Percentiles rank a stretch among this genome's conserved stretches.
Evolutionary conservation across 2,113 vertebrate genomes (phyloP).

Genomic region (Natator depressus): DNA sequence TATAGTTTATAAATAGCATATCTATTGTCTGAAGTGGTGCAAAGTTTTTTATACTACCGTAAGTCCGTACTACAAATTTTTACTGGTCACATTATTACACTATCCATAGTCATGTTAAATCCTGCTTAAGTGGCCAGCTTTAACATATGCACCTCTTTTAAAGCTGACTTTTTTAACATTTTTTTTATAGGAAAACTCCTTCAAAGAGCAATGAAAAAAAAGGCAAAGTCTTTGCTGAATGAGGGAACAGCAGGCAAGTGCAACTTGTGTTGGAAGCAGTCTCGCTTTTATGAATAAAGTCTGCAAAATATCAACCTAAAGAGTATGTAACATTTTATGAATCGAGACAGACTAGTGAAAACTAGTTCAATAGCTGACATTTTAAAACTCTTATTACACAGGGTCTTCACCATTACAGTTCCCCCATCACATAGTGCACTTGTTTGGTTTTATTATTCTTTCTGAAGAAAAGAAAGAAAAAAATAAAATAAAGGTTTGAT

Average conservation of each 20-base stretch:
- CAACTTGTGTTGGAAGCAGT: slow-evolving; percentile 36
- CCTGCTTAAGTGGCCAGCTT: slow-evolving; percentile 32
- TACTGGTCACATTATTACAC: neutral
- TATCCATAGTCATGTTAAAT: slow-evolving; percentile 32
- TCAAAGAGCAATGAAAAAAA: slow-evolving; percentile 47
- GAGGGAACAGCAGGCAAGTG: slow-evolving; percentile 36
- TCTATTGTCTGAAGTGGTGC: neutral
- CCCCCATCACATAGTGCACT: neutral
- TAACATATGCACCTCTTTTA: slow-evolving; percentile 34
- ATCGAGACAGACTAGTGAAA: slow-evolving; percentile 17
- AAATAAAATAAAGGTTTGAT: neutral
- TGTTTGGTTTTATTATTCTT: slow-evolving; percentile 34
- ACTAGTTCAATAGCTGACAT: slow-evolving; percentile 11
- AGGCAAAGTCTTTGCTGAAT: slow-evolving; percentile 45
- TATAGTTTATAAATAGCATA: slow-evolving; percentile 14
- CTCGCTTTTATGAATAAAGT: slow-evolving; percentile 54
- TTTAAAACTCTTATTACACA: slow-evolving; percentile 33
- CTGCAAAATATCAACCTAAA: slow-evolving; percentile 55
- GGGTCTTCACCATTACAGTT: slow-evolving; percentile 16
- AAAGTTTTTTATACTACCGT: neutral
- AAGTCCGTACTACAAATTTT: slow-evolving; percentile 29
- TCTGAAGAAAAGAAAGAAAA: neutral
- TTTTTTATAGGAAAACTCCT: slow-evolving; percentile 38
- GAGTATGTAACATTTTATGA: slow-evolving; percentile 14
- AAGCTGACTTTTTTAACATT: neutral